Conservation (phyloP, 2,113 vertebrate genomes). For the Hydrochoerus hydrochaeris region DNA sequence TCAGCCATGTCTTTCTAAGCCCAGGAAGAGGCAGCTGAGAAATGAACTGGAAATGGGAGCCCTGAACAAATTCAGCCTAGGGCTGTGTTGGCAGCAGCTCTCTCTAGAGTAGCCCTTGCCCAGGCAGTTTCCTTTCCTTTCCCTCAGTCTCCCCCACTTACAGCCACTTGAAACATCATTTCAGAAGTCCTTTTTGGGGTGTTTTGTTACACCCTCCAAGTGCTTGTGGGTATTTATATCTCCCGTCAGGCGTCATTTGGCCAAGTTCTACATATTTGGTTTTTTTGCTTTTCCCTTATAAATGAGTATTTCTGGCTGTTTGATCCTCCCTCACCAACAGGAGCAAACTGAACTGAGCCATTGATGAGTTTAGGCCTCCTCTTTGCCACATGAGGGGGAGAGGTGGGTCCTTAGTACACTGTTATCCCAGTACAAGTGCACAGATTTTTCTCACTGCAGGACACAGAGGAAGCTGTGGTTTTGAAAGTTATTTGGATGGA, state of each 20-base stretch:
- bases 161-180: constrained; percentile 53
- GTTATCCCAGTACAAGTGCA: constrained; percentile 41
- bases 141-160: constrained; percentile 50
- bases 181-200: constrained; percentile 33
- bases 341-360: constrained; percentile 49
- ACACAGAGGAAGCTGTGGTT: constrained; percentile 74
- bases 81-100: background rate
- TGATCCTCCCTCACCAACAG: constrained; percentile 50
- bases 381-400: background rate
- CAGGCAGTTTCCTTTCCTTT: constrained; percentile 63
- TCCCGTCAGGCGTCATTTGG: constrained; percentile 49
- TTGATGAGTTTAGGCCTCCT: constrained; percentile 50
- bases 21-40: background rate
- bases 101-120: background rate
- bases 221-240: constrained; percentile 40
- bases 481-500: constrained; percentile 63
- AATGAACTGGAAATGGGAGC: constrained; percentile 13
- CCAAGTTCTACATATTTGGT: constrained; percentile 67
- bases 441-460: constrained; percentile 63
- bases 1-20: constrained; percentile 6
- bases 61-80: background rate
- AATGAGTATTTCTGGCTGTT: constrained; percentile 70
- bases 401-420: constrained; percentile 2
- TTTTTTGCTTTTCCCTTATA: constrained; percentile 63
- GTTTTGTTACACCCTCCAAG: constrained; percentile 71